Base-by-base conservation (phyloP, 2,888 invertebrate species). In the Ormyrus pomaceus region DNA sequence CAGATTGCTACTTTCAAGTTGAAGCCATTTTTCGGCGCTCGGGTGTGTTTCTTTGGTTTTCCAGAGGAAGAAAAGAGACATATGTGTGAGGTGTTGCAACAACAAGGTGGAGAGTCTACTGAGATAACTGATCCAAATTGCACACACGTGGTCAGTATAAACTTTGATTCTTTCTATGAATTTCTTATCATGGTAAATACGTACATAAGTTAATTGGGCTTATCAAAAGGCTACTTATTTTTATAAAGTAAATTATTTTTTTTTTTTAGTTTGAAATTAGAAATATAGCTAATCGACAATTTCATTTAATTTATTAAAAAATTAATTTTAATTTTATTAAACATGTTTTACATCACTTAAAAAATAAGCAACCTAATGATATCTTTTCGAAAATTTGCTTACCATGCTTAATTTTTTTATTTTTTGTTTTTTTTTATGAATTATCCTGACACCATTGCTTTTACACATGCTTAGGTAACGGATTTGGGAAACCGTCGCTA, bases 1-100 rank as follows among this genome's bases (percentile, higher is more conserved):
- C 81, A 90, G 90, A 88, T 89, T 56, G 82, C 87, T 51, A 84
- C 83, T 55, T 95, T 95, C 92, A 95, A 95, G 88, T 90, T 98
- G 84, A 96, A 95, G 91, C 96, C 97, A 77, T 98, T 98, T 90
- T 95, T 95, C 89, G 97, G 97, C 50, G 95, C 96, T 78, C 94
- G 94, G 86, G 95, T 98, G 68, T 96, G 96, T 91, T 98, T 98
- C 91, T 93, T 95, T 87, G 98, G 98, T 6, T 98, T 98, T 91
- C 94, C 96, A 3, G 94, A 95, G 81, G 97, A 97, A 86, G 98
- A 98, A 91, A 95, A 95, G 88, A 94, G 94, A 87, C 97, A 98
- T 89, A 98, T 98, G 98, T 95, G 95, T 82, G 97, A 98, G 89
- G 94, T 98, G 85, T 93, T 98, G 80, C 93, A 95, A 86, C 94